Percentiles rank a stretch among this genome's conserved stretches.
These are phyloP conservation scores for Venustoraphidia nigricollis DNA, from an alignment of 2,888 invertebrate species.

Conservation along the genomic window DNA sequence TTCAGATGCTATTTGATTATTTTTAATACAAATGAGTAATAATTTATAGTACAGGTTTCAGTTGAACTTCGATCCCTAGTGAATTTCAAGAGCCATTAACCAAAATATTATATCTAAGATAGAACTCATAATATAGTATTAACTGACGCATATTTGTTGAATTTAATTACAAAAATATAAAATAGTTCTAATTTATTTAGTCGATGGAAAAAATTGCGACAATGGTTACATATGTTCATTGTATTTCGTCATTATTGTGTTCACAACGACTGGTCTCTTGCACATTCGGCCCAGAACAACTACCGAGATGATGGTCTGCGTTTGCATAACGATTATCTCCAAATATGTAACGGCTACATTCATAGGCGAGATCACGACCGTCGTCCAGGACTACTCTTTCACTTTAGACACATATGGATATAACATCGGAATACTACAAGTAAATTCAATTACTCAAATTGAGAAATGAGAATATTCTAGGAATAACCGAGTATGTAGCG, in stretches of 20 bases:
- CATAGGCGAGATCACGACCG: slow-evolving; percentile 13
- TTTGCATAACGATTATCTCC: slow-evolving; percentile 8
- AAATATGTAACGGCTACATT: slow-evolving; percentile 11
- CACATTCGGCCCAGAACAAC: slow-evolving; percentile 10
- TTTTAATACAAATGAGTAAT: too few species aligned
- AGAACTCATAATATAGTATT: too few species aligned
- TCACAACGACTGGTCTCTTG: slow-evolving; percentile 12
- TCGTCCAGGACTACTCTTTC: slow-evolving; percentile 12
- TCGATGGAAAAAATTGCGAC: slow-evolving; percentile 4
- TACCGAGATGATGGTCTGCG: slow-evolving; percentile 10
- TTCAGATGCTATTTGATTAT: too few species aligned
- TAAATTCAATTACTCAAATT: slow-evolving; percentile 1
- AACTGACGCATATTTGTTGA: too few species aligned
- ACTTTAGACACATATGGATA: slow-evolving; percentile 12
- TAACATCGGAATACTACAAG: slow-evolving; percentile 10
- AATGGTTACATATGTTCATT: slow-evolving; percentile 10
- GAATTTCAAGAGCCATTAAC: too few species aligned
- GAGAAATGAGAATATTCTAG: slow-evolving; percentile 4
- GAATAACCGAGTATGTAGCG: slow-evolving; percentile 4
- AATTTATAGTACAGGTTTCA: too few species aligned
- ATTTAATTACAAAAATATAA: too few species aligned
- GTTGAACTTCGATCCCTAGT: too few species aligned
- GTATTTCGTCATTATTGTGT: slow-evolving; percentile 10
- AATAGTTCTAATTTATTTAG: too few species aligned
- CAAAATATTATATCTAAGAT: too few species aligned